Percentiles rank a stretch among this genome's conserved stretches.
Conservation (phyloP, 2,797 vertebrate genomes). For the Pipistrellus nathusii region DNA sequence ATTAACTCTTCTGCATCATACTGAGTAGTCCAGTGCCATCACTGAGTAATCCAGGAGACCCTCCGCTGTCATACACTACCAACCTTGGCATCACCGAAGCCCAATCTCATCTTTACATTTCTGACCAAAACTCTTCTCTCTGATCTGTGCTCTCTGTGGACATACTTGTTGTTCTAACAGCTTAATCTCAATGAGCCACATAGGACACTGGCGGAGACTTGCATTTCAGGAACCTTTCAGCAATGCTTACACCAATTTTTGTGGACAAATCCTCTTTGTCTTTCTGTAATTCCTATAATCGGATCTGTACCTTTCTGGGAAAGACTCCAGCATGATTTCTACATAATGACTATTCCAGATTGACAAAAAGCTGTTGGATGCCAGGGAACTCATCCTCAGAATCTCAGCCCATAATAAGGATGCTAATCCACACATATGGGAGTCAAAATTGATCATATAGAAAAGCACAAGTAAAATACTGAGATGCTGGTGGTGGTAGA, state of each 20-base stretch:
- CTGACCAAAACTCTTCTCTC: neutral
- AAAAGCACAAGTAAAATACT: conserved; percentile 46
- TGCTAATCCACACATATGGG: neutral
- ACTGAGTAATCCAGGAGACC: neutral
- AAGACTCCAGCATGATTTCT: neutral
- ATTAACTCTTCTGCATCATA: neutral
- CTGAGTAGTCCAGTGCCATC: neutral
- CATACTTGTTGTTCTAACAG: neutral
- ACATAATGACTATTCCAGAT: neutral
- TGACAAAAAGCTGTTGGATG: neutral
- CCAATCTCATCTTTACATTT: neutral
- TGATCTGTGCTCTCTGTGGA: neutral
- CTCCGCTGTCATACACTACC: neutral
- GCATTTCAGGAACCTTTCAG: neutral
- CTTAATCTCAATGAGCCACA: neutral
- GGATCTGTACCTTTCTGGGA: conserved; percentile 22
- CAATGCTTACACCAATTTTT: neutral
- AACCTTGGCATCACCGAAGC: neutral
- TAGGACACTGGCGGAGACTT: neutral
- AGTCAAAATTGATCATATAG: neutral
- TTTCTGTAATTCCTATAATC: neutral
- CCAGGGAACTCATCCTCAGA: neutral
- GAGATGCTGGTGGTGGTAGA: neutral
- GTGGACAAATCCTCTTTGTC: neutral
- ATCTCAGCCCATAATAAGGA: neutral